Evolutionary conservation across 2,888 invertebrate genomes (phyloP), one percentile per base, ranked within the genome.

Genomic region (Nipponacmea schrenckii): DNA sequence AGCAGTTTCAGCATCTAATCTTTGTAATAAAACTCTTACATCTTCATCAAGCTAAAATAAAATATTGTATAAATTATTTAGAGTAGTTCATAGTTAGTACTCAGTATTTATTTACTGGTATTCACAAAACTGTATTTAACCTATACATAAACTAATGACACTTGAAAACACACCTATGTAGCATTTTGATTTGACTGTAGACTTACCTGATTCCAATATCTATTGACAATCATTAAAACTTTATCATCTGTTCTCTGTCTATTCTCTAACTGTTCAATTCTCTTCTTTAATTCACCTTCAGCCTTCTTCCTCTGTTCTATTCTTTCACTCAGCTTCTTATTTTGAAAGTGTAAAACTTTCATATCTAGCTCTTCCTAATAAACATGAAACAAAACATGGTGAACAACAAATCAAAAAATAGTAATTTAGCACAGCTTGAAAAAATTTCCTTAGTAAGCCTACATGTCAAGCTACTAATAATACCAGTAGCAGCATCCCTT

Each of bases 1-100:
- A 7, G 96, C 96, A 15, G 97, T 97, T 90, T 98, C 98, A 0
- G 97, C 96, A 91, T 98, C 98, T 91, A 98, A 98, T 78, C 98
- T 92, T 88, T 98, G 97, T 78, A 98, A 89, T 71, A 98, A 90
- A 17, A 98, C 94, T 79, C 98, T 91, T 80, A 98, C 96, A 88
- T 98, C 98, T 90, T 98, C 98, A 90, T 98, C 98, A 44, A 98
- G 91, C 89, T 90, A 77, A 69, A 85, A 80, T n/a, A 67, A 67
- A 45, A 62, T n/a, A n/a, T n/a, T n/a, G n/a, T n/a, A n/a, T n/a
- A n/a, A n/a, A n/a, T 24, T 62, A 17, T 7, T 24, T 7, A 12
- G 10, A 62, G 26, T 12, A 24, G 10, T 12, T 65, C 8, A 27
- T 8, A n/a, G 62, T 17, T 20, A 26, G 20, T n/a, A n/a, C n/a